phyloP scores from a whole-genome alignment of 2,113 vertebrate genomes.

The Sebastes fasciatus region DNA sequence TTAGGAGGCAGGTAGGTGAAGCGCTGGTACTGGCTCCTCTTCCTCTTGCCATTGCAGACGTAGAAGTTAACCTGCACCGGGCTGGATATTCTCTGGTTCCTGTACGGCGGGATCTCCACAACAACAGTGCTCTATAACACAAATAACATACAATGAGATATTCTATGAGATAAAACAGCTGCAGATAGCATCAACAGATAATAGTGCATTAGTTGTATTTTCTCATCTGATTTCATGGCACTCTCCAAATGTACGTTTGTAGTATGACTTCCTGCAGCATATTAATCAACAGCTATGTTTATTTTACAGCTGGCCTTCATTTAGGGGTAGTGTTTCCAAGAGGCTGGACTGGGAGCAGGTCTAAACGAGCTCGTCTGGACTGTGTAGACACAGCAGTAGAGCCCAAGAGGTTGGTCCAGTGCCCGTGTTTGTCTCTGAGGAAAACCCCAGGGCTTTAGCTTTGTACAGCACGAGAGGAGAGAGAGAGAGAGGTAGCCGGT shows the following conservation, averaged over 20 bases:
- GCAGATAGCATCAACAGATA: neutral
- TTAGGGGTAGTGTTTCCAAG: constrained; percentile 51
- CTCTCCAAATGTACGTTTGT: neutral
- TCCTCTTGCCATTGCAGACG: constrained; percentile 98
- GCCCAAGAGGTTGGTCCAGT: constrained; percentile 55
- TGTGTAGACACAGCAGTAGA: constrained; percentile 43
- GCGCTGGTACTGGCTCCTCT: constrained; percentile 96
- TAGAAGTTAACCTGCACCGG: constrained; percentile 97
- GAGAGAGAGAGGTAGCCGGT: constrained; percentile 42
- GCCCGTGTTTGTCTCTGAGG: constrained; percentile 69
- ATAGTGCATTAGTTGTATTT: neutral
- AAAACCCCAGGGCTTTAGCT: constrained; percentile 64
- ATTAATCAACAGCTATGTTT: constrained; percentile 64
- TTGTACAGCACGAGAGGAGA: constrained; percentile 29
- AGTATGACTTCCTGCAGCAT: neutral
- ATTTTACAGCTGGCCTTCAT: constrained; percentile 57
- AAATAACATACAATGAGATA: constrained; percentile 18
- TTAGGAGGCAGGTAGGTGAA: constrained; percentile 97
- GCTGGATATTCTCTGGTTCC: constrained; percentile 94
- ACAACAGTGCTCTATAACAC: constrained; percentile 88
- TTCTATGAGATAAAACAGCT: neutral
- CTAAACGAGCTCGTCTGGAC: constrained; percentile 68
- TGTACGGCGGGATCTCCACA: constrained; percentile 95
- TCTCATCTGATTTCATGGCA: constrained; percentile 15
- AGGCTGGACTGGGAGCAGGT: constrained; percentile 43